Percentiles rank a stretch among this genome's conserved stretches.
These are phyloP conservation scores for Steatornis caripensis DNA, from an alignment of 2,113 vertebrate species.

Conservation along the genomic window DNA sequence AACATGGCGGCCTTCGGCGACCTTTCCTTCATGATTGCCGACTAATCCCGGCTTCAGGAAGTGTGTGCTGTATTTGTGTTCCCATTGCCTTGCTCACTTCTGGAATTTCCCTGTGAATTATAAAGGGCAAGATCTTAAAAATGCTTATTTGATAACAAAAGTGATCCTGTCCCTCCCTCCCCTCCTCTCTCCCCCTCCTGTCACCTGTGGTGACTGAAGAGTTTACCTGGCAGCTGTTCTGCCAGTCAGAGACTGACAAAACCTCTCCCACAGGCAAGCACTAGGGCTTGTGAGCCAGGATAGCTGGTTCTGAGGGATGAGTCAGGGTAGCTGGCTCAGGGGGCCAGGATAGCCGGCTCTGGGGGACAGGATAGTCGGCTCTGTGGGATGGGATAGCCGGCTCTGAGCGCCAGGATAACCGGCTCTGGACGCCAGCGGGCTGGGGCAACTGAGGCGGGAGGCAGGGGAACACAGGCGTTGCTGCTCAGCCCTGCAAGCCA, in stretches of 20 bases:
- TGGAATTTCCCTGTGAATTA: background rate
- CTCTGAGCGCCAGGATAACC: rapidly evolving
- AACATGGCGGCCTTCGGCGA: rapidly evolving
- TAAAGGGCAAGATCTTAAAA: background rate
- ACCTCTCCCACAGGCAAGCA: rapidly evolving
- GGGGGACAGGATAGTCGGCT: no score
- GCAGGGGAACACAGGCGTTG: background rate
- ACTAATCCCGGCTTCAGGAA: background rate
- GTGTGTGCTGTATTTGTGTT: rapidly evolving
- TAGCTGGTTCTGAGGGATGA: background rate
- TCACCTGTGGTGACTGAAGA: background rate
- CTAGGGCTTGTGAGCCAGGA: no score
- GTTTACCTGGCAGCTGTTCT: background rate
- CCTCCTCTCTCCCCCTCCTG: background rate
- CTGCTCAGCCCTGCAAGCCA: background rate
- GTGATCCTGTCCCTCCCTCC: background rate
- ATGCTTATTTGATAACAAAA: background rate
- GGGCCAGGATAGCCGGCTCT: no score
- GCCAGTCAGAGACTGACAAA: background rate
- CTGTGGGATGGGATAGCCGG: no score
- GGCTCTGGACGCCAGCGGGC: background rate
- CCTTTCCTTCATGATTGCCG: background rate
- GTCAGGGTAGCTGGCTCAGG: no score
- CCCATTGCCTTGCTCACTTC: background rate
- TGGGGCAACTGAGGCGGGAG: background rate